phyloP scores from a whole-genome alignment of 2,113 vertebrate species.

The Ancistrus triradiatus region DNA sequence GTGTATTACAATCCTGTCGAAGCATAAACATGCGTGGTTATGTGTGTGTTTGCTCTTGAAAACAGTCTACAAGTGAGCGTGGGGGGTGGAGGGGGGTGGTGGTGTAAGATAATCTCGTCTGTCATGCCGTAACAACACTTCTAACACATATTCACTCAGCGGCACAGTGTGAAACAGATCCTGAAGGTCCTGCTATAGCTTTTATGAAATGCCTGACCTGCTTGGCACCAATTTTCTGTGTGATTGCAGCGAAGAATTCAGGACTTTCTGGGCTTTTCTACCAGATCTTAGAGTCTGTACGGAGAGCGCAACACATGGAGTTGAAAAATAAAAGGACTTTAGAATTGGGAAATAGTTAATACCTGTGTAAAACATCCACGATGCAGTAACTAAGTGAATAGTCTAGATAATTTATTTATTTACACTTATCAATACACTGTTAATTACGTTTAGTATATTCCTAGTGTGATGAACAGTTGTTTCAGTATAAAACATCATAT shows the following conservation, averaged over 20 bases:
- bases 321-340: too few species aligned
- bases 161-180: neutral
- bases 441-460: too few species aligned
- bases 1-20: neutral
- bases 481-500: too few species aligned
- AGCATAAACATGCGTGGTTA: neutral
- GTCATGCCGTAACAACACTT: neutral
- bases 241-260: neutral
- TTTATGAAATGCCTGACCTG: neutral
- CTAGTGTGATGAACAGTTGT: too few species aligned
- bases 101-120: neutral
- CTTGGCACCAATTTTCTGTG: neutral
- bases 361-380: too few species aligned
- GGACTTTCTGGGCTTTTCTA: neutral
- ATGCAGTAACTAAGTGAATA: too few species aligned
- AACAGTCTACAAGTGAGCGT: neutral
- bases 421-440: too few species aligned
- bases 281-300: too few species aligned
- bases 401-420: too few species aligned
- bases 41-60: conserved; percentile 4
- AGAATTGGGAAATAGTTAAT: too few species aligned
- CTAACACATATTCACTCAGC: neutral
- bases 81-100: neutral
- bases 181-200: neutral
- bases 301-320: too few species aligned